Conservation (phyloP, 2,888 invertebrate species). For the Drosophila mayaguana region DNA sequence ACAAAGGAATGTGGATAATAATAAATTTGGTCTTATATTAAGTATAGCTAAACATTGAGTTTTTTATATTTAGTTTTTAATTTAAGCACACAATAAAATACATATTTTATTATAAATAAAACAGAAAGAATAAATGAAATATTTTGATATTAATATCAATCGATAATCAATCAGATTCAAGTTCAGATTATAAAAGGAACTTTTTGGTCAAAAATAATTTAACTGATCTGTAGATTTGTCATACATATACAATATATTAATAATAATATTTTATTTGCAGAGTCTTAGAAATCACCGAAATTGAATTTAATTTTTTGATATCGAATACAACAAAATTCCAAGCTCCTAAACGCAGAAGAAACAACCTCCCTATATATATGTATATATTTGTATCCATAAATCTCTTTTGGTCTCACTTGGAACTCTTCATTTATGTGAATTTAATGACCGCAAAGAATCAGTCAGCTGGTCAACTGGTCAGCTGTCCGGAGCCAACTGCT, state of each 20-base stretch:
- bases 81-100: too few relatives aligned
- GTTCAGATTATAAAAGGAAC: too few relatives aligned
- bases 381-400: neutral
- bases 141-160: too few relatives aligned
- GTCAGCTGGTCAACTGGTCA: constrained; percentile 50
- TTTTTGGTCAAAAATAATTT: too few relatives aligned
- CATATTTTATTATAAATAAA: too few relatives aligned
- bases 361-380: too few relatives aligned
- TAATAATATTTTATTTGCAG: too few relatives aligned
- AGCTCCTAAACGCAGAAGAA: too few relatives aligned
- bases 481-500: constrained; percentile 47
- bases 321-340: neutral
- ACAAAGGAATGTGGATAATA: neutral
- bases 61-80: neutral
- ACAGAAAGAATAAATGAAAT: too few relatives aligned
- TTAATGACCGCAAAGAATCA: constrained; percentile 47
- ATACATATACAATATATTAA: too few relatives aligned
- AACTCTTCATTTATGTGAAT: constrained; percentile 22
- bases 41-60: neutral
- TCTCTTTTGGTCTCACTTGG: neutral
- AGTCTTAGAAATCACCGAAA: neutral
- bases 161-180: too few relatives aligned
- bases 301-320: neutral
- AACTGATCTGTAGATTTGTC: too few relatives aligned
- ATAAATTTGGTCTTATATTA: neutral